These are phyloP conservation scores for Hypotaenidia okinawae DNA, from an alignment of 2,797 vertebrate genomes.

Conservation along the genomic window DNA sequence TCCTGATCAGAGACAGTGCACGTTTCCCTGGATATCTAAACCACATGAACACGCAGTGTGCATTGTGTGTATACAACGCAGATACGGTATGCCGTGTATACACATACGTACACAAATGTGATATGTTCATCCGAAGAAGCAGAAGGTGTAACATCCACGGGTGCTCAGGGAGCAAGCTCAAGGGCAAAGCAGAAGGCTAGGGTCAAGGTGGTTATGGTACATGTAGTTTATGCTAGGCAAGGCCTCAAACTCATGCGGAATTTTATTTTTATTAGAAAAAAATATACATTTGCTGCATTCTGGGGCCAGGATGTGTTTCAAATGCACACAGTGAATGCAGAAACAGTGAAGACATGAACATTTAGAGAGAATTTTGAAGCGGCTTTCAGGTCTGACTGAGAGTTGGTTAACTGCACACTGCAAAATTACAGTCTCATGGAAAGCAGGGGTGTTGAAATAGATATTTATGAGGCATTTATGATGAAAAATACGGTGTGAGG, in stretches of 20 bases:
- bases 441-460: neutral
- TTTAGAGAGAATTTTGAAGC: neutral
- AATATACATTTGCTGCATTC: neutral
- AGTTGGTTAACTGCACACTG: neutral
- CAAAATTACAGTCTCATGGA: neutral
- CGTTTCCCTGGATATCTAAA: neutral
- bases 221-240: neutral
- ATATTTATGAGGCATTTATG: neutral
- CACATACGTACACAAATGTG: neutral
- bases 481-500: neutral
- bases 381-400: neutral
- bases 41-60: fast-evolving
- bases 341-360: neutral
- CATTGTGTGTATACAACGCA: neutral
- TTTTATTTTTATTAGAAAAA: neutral
- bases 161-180: neutral
- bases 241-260: neutral
- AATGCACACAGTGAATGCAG: neutral
- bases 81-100: too few species aligned
- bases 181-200: neutral
- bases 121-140: neutral
- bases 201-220: neutral
- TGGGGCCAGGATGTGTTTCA: neutral
- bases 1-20: neutral
- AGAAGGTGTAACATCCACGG: neutral